Evolutionary conservation across 2,797 vertebrate genomes (phyloP).

Genomic region (Sebastes variabilis): DNA sequence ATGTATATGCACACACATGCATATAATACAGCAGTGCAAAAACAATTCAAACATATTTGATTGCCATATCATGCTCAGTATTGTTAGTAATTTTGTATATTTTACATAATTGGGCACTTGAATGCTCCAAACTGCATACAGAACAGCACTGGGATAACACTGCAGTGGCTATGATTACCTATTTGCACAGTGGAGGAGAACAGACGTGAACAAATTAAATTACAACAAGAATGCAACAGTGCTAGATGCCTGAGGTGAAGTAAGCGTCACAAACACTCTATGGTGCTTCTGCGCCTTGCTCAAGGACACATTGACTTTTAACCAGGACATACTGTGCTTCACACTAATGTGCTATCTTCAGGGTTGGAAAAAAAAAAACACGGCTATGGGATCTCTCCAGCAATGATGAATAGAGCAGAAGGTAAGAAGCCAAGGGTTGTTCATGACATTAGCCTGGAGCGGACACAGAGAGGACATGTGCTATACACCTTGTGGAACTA

Average conservation of each 20-base stretch:
- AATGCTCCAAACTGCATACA: neutral
- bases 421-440: conserved; percentile 8
- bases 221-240: neutral
- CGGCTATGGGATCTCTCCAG: neutral
- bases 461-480: conserved; percentile 35
- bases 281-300: neutral
- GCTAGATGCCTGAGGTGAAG: neutral
- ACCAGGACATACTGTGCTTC: conserved; percentile 19
- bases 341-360: conserved; percentile 21
- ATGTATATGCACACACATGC: conserved; percentile 41
- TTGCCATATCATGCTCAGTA: neutral
- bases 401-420: conserved; percentile 48
- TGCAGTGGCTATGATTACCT: conserved; percentile 8
- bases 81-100: conserved; percentile 7
- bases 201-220: neutral
- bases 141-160: neutral
- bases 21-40: conserved; percentile 21
- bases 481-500: neutral
- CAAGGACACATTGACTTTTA: conserved; percentile 32
- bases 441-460: conserved; percentile 6
- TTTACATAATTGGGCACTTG: conserved; percentile 13
- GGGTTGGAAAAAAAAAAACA: neutral
- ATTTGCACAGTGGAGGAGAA: neutral
- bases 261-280: neutral
- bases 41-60: conserved; percentile 13